Evolutionary conservation across 2,797 vertebrate species (phyloP).

Genomic region (Dromococcyx pavoninus): DNA sequence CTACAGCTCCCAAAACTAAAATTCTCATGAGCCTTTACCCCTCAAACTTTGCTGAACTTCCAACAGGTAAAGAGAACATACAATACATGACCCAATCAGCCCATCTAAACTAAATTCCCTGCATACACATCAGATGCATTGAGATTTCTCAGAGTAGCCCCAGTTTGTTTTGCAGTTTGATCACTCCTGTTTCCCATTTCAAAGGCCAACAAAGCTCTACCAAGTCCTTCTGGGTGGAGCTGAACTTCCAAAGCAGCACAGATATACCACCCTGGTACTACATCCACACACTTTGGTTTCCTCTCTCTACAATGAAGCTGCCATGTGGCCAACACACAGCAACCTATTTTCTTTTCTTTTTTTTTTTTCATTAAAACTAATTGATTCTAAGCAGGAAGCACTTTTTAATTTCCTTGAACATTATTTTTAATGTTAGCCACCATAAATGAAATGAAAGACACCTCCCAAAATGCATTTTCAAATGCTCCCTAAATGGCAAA

Average conservation of each 20-base stretch:
- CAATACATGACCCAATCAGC: background rate
- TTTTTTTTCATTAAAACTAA: background rate
- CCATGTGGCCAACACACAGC: background rate
- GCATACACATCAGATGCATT: fast-evolving
- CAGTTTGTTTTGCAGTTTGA: background rate
- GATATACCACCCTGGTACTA: background rate
- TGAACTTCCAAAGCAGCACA: background rate
- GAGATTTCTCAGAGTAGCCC: background rate
- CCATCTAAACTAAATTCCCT: background rate
- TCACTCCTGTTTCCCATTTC: fast-evolving
- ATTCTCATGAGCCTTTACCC: background rate
- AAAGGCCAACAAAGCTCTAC: background rate
- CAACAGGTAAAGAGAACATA: background rate
- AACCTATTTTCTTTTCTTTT: background rate
- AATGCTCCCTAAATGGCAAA: conserved; percentile 16
- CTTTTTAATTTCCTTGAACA: conserved; percentile 40
- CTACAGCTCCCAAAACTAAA: background rate
- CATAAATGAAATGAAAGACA: conserved; percentile 17
- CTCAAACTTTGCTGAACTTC: background rate
- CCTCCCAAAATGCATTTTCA: conserved; percentile 30
- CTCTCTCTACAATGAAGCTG: background rate
- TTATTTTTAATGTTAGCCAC: background rate
- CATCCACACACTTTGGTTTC: background rate
- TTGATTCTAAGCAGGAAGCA: conserved; percentile 20
- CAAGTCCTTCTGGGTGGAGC: background rate